phyloP scores from a whole-genome alignment of 2,797 vertebrate genomes.

The Cirrhinus molitorella region DNA sequence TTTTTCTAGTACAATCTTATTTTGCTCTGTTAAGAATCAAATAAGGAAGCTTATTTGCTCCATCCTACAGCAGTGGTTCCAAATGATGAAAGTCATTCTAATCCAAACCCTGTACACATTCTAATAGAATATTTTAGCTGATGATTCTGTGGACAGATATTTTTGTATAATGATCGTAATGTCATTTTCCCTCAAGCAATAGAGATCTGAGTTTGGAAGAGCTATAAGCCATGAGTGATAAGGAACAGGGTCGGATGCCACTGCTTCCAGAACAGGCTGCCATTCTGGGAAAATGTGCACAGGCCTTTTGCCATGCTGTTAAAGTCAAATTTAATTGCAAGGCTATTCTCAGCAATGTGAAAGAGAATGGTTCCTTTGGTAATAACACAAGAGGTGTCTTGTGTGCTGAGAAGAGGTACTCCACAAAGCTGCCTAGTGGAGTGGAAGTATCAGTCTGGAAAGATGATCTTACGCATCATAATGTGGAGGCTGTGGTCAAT shows the following conservation, averaged over 20 bases:
- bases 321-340: conserved; percentile 80
- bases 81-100: not conserved
- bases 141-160: conserved; percentile 65
- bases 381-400: not conserved
- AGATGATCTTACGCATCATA: conserved; percentile 83
- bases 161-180: not conserved
- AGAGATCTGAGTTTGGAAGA: not conserved
- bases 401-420: conserved; percentile 65
- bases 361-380: not conserved
- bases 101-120: not conserved
- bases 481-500: conserved; percentile 85
- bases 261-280: conserved; percentile 61
- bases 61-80: not conserved
- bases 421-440: conserved; percentile 50
- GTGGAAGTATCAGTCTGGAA: conserved; percentile 84
- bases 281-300: conserved; percentile 67
- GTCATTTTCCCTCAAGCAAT: not conserved
- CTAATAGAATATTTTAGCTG: not conserved
- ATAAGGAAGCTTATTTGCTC: not conserved
- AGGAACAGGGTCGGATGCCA: conserved; percentile 51
- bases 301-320: conserved; percentile 68
- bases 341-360: conserved; percentile 58
- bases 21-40: conserved; percentile 50
- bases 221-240: conserved; percentile 48
- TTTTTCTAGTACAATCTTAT: no score